Percentiles rank a stretch among this genome's conserved stretches.
Evolutionary conservation across 2,113 vertebrate genomes (phyloP).

Genomic region (Lepus timidus): DNA sequence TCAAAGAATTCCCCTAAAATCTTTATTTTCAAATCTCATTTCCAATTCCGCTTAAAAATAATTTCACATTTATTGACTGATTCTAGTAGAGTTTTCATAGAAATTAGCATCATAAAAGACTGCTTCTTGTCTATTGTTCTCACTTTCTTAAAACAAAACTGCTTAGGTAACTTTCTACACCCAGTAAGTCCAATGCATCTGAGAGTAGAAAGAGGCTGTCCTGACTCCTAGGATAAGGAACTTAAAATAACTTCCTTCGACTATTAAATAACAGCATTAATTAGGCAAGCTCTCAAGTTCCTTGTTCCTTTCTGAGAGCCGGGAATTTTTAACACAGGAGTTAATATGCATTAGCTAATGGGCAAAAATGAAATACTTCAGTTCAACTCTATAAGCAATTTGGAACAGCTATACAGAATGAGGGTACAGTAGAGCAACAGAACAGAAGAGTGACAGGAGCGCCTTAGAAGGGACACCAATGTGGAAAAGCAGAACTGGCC

Average conservation of each 20-base stretch:
- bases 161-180: background rate
- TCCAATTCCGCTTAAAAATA: constrained; percentile 37
- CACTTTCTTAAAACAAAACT: background rate
- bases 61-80: constrained; percentile 33
- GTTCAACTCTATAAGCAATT: background rate
- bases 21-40: constrained; percentile 48
- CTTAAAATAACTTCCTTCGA: constrained; percentile 23
- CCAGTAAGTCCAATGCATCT: background rate
- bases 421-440: background rate
- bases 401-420: constrained; percentile 2
- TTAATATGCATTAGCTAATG: background rate
- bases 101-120: constrained; percentile 30
- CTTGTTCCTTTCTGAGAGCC: background rate
- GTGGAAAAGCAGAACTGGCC: background rate
- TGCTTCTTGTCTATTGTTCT: background rate
- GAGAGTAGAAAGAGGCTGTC: background rate
- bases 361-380: constrained; percentile 41
- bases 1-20: background rate
- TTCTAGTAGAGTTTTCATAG: background rate
- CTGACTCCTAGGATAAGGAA: background rate
- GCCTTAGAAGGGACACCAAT: background rate
- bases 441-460: background rate
- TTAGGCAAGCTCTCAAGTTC: background rate
- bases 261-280: background rate
- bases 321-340: background rate